These are phyloP conservation scores for Pedionomus torquatus DNA, from an alignment of 2,113 vertebrate species.

Conservation along the genomic window DNA sequence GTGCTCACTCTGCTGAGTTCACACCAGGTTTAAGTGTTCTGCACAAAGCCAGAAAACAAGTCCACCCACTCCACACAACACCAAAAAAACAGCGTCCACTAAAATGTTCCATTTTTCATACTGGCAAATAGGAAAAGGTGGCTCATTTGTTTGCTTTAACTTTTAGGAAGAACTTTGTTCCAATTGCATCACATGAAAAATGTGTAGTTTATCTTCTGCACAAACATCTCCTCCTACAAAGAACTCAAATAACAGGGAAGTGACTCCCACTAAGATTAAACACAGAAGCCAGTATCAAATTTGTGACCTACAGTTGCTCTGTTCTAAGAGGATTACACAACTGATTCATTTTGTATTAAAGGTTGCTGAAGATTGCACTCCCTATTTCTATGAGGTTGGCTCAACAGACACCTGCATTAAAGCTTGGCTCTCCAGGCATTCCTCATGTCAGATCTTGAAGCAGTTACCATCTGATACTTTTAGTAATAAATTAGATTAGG, in stretches of 20 bases:
- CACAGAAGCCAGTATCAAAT: background rate
- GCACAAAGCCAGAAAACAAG: background rate
- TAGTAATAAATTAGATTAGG: background rate
- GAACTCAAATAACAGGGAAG: background rate
- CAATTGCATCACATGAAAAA: conserved; percentile 34
- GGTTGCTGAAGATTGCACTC: background rate
- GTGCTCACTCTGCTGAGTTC: background rate
- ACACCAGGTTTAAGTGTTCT: background rate
- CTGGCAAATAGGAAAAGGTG: background rate
- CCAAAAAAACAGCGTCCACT: background rate
- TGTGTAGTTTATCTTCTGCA: conserved; percentile 21
- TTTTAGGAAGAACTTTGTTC: conserved; percentile 22
- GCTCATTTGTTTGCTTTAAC: conserved; percentile 27
- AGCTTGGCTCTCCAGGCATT: background rate
- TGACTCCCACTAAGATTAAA: conserved; percentile 19
- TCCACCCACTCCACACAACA: background rate
- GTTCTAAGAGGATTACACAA: background rate
- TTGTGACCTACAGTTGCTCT: background rate
- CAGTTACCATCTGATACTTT: background rate
- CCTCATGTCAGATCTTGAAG: background rate
- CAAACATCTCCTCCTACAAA: conserved; percentile 56
- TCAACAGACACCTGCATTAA: background rate
- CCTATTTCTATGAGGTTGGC: background rate
- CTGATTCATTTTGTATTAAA: background rate
- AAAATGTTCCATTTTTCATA: background rate